Evolutionary conservation across 2,888 invertebrate genomes (phyloP).

Genomic region (Cyclophora punctaria): DNA sequence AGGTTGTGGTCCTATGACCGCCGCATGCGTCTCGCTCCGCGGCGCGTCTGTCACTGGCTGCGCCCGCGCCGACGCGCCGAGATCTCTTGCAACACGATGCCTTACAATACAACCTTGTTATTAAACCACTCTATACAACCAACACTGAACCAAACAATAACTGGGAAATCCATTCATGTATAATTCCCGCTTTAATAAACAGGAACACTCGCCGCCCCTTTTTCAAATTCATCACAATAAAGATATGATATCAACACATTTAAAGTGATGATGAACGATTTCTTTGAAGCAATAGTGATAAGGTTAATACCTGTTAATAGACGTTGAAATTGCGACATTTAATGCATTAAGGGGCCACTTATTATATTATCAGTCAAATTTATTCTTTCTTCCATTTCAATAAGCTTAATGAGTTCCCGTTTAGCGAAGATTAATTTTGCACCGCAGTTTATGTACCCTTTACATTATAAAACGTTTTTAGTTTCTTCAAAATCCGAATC

Average conservation of each 20-base stretch:
- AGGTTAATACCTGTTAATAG: too few species aligned
- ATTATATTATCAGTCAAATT: too few species aligned
- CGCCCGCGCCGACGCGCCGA: slow-evolving; percentile 22
- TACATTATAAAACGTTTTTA: too few species aligned
- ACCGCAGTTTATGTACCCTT: too few species aligned
- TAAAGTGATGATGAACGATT: slow-evolving; percentile 3
- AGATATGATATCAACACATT: slow-evolving; percentile 4
- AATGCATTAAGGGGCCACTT: too few species aligned
- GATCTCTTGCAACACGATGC: slow-evolving; percentile 27
- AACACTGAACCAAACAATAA: slow-evolving; percentile 2
- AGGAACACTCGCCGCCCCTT: slow-evolving; percentile 12
- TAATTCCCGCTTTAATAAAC: slow-evolving; percentile 4
- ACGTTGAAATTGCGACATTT: too few species aligned
- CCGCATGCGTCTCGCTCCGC: slow-evolving; percentile 63
- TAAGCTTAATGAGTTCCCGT: too few species aligned
- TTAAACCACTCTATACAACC: slow-evolving; percentile 6
- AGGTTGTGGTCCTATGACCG: slow-evolving; percentile 19
- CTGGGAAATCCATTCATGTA: slow-evolving; percentile 4
- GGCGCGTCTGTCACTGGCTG: slow-evolving; percentile 55
- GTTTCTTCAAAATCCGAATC: too few species aligned
- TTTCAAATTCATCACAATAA: slow-evolving; percentile 2
- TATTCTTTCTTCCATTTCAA: too few species aligned
- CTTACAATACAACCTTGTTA: slow-evolving; percentile 22
- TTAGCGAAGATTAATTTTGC: too few species aligned
- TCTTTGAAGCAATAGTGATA: too few species aligned